These are phyloP conservation scores for Ochlodes sylvanus DNA, from an alignment of 2,888 invertebrate species.

Conservation along the genomic window DNA sequence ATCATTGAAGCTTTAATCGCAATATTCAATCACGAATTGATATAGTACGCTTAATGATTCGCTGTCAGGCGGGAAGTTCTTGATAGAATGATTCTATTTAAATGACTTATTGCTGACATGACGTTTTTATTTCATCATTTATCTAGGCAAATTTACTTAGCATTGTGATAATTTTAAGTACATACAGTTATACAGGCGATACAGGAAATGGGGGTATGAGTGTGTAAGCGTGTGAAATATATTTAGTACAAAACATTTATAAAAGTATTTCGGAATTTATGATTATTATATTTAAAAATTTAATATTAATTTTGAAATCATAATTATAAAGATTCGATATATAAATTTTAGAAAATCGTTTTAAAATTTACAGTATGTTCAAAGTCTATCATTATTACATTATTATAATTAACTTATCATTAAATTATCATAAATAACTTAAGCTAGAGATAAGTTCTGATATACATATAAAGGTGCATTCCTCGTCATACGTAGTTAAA, in stretches of 20 bases:
- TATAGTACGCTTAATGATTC: slow-evolving; percentile 21
- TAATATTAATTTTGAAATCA: background rate
- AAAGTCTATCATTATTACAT: background rate
- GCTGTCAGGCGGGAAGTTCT: slow-evolving; percentile 54
- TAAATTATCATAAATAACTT: slow-evolving; percentile 35
- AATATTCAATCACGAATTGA: slow-evolving; percentile 16
- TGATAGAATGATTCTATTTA: slow-evolving; percentile 76
- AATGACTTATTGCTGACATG: slow-evolving; percentile 68
- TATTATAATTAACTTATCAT: slow-evolving; percentile 5
- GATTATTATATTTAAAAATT: background rate
- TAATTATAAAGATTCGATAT: too few species aligned
- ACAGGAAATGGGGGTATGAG: too few species aligned
- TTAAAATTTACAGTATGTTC: background rate
- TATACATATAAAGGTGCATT: slow-evolving; percentile 17
- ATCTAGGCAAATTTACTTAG: background rate
- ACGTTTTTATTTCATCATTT: background rate
- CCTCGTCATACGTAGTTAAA: slow-evolving; percentile 11
- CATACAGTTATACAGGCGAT: too few species aligned
- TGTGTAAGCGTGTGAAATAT: background rate
- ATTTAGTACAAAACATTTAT: too few species aligned
- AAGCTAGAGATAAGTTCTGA: slow-evolving; percentile 19
- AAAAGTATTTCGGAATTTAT: too few species aligned
- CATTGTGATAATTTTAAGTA: too few species aligned
- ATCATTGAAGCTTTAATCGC: slow-evolving; percentile 11
- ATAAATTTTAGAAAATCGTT: too few species aligned